Evolutionary conservation across 2,113 vertebrate species (phyloP).

Genomic region (Phocoena phocoena): DNA sequence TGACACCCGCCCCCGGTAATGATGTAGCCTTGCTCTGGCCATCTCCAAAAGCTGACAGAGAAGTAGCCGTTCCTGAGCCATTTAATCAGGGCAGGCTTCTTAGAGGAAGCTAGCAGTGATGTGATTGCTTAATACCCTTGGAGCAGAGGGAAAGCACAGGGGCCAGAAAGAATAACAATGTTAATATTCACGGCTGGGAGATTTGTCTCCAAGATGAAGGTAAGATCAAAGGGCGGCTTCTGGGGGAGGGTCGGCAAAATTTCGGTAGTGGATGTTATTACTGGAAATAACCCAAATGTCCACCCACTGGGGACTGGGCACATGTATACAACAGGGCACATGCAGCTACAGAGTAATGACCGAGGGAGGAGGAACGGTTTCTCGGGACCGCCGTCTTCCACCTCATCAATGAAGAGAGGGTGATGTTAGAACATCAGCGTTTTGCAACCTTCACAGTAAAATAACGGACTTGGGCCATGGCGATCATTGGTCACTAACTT

Average conservation of each 20-base stretch:
- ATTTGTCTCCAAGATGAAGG: background rate
- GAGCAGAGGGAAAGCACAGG: background rate
- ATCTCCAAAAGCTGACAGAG: background rate
- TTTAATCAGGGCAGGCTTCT: background rate
- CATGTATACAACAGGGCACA: rapidly evolving
- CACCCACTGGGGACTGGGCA: rapidly evolving
- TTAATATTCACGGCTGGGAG: rapidly evolving
- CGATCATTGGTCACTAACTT: rapidly evolving
- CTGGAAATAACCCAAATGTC: background rate
- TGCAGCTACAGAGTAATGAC: rapidly evolving
- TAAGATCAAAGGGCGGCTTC: too few relatives aligned
- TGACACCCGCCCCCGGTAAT: background rate
- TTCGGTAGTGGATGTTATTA: background rate
- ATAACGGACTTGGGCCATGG: rapidly evolving
- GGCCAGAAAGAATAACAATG: background rate
- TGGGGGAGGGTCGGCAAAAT: background rate
- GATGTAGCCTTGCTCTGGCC: background rate
- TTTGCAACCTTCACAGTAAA: background rate
- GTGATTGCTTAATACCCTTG: background rate
- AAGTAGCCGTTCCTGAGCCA: background rate
- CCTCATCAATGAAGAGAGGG: background rate
- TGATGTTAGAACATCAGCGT: rapidly evolving
- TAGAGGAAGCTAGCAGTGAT: background rate
- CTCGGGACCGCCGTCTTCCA: background rate
- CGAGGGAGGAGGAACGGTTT: rapidly evolving